These are phyloP conservation scores for Drosophila nr. medialis DNA, from an alignment of 2,888 invertebrate species.

Conservation along the genomic window DNA sequence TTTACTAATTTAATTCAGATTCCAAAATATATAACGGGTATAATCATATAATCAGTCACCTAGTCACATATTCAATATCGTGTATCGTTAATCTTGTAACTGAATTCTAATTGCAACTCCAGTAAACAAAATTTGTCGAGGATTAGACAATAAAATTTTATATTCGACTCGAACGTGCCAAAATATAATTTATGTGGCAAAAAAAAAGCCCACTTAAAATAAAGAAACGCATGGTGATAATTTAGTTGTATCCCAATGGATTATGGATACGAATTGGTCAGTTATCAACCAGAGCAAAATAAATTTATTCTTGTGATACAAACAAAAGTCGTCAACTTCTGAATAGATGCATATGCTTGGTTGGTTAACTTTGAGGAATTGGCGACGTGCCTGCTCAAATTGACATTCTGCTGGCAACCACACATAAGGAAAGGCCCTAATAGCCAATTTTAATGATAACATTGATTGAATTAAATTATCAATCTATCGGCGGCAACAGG, in stretches of 20 bases:
- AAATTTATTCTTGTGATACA: slow-evolving; percentile 8
- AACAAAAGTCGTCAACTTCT: slow-evolving; percentile 4
- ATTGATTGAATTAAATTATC: slow-evolving; percentile 77
- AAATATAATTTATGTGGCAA: slow-evolving; percentile 36
- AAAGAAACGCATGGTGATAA: background rate
- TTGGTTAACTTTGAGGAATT: slow-evolving; percentile 5
- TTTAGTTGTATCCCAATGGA: background rate
- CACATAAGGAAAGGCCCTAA: slow-evolving; percentile 25
- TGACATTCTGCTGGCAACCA: slow-evolving; percentile 45
- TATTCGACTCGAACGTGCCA: slow-evolving; percentile 35
- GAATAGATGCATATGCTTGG: slow-evolving; percentile 20
- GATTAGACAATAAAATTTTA: background rate
- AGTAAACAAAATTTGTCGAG: background rate
- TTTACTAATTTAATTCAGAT: background rate
- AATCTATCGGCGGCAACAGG: slow-evolving; percentile 64
- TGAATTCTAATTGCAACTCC: background rate
- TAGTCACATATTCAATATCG: background rate
- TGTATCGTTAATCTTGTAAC: background rate
- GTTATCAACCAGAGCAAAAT: slow-evolving; percentile 9
- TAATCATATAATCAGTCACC: background rate
- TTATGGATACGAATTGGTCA: slow-evolving; percentile 17
- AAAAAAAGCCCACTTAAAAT: slow-evolving; percentile 1
- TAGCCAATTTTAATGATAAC: slow-evolving; percentile 71
- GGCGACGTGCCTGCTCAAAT: slow-evolving; percentile 51
- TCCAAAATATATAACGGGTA: background rate